phyloP scores from a whole-genome alignment of 1,140 invertebrate species.

The Drosophila sp. region DNA sequence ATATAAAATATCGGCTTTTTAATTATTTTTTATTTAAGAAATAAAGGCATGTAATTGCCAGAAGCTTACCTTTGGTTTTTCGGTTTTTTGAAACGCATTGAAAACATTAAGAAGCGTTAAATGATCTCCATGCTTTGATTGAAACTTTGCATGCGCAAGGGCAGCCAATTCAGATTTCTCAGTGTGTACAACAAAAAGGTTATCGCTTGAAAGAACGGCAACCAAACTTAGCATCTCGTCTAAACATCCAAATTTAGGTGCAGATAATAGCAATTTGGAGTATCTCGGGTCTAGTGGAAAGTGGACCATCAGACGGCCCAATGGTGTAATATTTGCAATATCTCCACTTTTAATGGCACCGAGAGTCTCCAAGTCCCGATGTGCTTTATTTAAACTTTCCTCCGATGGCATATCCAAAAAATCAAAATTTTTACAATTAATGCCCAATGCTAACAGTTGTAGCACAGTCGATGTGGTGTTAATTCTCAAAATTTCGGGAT shows the following conservation, averaged over 20 bases:
- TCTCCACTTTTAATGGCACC: constrained; percentile 87
- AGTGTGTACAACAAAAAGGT: constrained; percentile 84
- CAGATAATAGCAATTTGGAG: constrained; percentile 92
- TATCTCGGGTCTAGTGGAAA: constrained; percentile 97
- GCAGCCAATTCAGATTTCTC: constrained; percentile 88
- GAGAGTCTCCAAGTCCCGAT: constrained; percentile 89
- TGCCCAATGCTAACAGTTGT: constrained; percentile 92
- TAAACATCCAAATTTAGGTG: constrained; percentile 90
- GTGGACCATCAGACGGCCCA: constrained; percentile 93
- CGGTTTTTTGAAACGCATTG: constrained; percentile 89
- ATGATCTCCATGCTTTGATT: constrained; percentile 95
- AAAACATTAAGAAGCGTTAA: constrained; percentile 96
- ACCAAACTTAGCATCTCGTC: constrained; percentile 89
- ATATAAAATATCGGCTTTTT: no score
- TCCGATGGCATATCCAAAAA: constrained; percentile 94
- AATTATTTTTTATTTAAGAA: no score
- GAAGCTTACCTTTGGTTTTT: constrained; percentile 87
- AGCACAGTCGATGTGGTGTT: constrained; percentile 74
- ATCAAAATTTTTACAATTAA: constrained; percentile 93
- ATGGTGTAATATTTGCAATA: constrained; percentile 86
- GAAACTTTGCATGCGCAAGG: constrained; percentile 90
- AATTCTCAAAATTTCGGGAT: constrained; percentile 93
- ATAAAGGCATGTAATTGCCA: no score
- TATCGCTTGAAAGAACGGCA: constrained; percentile 86
- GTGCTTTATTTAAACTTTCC: constrained; percentile 88